These are phyloP conservation scores for Catocala fraxini DNA, from an alignment of 2,888 invertebrate genomes.

Conservation along the genomic window DNA sequence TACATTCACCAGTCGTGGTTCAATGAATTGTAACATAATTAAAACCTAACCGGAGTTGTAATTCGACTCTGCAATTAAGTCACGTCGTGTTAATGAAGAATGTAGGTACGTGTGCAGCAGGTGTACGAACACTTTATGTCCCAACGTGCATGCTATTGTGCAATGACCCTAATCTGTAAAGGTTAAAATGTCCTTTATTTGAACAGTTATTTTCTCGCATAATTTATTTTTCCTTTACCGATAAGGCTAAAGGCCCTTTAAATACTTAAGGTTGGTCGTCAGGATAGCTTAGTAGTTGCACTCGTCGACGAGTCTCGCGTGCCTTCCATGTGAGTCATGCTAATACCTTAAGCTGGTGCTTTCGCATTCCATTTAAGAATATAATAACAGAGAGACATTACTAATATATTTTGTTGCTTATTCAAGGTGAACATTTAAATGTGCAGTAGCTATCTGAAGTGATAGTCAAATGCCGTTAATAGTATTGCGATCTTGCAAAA, in stretches of 20 bases:
- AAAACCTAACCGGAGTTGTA: constrained; percentile 44
- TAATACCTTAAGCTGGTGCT: constrained; percentile 69
- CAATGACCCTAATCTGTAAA: constrained; percentile 35
- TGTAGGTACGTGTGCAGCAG: constrained; percentile 54
- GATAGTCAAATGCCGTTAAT: background rate
- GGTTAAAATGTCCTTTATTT: constrained; percentile 22
- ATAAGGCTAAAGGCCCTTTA: constrained; percentile 13
- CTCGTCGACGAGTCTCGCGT: constrained; percentile 69
- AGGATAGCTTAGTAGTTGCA: constrained; percentile 57
- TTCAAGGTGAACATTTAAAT: constrained; percentile 7
- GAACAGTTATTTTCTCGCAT: constrained; percentile 2
- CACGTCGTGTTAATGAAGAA: constrained; percentile 57
- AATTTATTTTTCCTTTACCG: constrained; percentile 7
- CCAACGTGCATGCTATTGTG: constrained; percentile 33
- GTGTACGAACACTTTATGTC: constrained; percentile 46
- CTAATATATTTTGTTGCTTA: constrained; percentile 5
- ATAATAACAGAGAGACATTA: constrained; percentile 37
- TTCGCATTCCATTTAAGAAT: constrained; percentile 73
- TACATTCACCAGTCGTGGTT: constrained; percentile 19
- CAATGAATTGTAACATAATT: constrained; percentile 12
- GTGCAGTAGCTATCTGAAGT: background rate
- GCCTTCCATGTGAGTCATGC: constrained; percentile 79
- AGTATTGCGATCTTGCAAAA: no score
- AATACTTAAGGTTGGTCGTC: constrained; percentile 49
- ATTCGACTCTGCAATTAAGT: constrained; percentile 61